Evolutionary conservation across 2,888 invertebrate species (phyloP), one percentile per base, ranked within the genome.

Genomic region (Aporophyla lueneburgensis): DNA sequence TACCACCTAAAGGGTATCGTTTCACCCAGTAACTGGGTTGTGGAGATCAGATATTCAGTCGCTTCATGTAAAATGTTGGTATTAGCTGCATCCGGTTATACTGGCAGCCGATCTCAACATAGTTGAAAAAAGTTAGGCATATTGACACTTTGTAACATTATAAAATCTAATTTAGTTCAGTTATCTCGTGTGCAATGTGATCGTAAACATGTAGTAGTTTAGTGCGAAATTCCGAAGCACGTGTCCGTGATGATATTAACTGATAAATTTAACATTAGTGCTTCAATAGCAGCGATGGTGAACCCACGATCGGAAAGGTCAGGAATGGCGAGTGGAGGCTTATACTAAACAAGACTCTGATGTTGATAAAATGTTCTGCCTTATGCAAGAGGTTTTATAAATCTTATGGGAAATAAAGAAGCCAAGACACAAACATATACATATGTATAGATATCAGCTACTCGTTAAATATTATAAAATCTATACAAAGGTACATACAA

Each of bases 241-340:
- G 51, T 81, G 71, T 46, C n/a, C 14, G 21, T 27, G 75, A 71
- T 68, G 24, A 59, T 59, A 67, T 54, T 63, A 61, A 53, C 46
- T 59, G 80, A 81, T 81, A 76, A n/a, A 54, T 21, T 27, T 66
- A 53, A 68, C 49, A 71, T 81, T 63, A 53, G 61, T 6, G 71
- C 66, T 58, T 81, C 81, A 67, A 81, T 66, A 54, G 62, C 40
- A n/a, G 24, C 43, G 67, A 71, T 76, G 71, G 0, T 71, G 63
- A 76, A 81, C 81, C 33, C 43, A 19, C 54, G 71, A 76, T 68
- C 54, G 43, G 1, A 58, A 74, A 71, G 67, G 70, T 71, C 53
- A 53, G 24, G 21, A 77, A 9, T 24, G 77, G 33, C 58, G 67
- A n/a, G 33, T 24, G 40, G 9, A 27, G 43, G 49, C 43, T 24